Conservation (phyloP, 1,140 invertebrate species). For the Drosophila ironensis region DNA sequence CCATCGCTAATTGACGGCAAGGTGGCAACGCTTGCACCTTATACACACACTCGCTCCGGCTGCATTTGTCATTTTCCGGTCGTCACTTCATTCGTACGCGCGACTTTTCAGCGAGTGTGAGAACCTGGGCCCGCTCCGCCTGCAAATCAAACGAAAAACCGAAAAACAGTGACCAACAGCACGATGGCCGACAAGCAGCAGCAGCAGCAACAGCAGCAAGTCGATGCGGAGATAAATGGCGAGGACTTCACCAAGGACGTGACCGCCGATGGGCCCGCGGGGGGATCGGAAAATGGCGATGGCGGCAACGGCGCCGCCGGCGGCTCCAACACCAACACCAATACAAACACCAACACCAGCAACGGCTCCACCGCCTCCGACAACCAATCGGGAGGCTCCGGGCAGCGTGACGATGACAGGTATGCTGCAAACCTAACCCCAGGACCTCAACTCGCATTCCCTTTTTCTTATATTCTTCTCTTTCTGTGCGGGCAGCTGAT, state of each 20-base stretch:
- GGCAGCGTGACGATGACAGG: slow-evolving; percentile 89
- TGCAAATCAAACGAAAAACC: slow-evolving; percentile 22
- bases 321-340: too few relatives aligned
- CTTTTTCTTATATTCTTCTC: too few relatives aligned
- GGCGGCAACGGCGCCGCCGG: slow-evolving; percentile 81
- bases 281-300: slow-evolving; percentile 85
- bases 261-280: slow-evolving; percentile 83
- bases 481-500: slow-evolving; percentile 41
- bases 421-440: too few relatives aligned
- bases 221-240: slow-evolving; percentile 82
- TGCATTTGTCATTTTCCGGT: slow-evolving; percentile 77
- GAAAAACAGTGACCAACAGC: slow-evolving; percentile 41
- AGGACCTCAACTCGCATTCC: too few relatives aligned
- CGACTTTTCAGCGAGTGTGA: slow-evolving; percentile 69
- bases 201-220: too few relatives aligned
- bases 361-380: slow-evolving; percentile 86
- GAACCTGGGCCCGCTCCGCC: slow-evolving; percentile 35
- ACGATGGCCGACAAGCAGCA: slow-evolving; percentile 74
- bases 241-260: slow-evolving; percentile 89
- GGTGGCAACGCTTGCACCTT: slow-evolving; percentile 49
- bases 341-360: too few relatives aligned
- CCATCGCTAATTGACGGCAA: too few relatives aligned
- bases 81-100: slow-evolving; percentile 69
- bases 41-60: slow-evolving; percentile 60
- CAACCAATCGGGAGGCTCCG: slow-evolving; percentile 84